phyloP scores from a whole-genome alignment of 2,797 vertebrate genomes.

The Gymnodraco acuticeps region DNA sequence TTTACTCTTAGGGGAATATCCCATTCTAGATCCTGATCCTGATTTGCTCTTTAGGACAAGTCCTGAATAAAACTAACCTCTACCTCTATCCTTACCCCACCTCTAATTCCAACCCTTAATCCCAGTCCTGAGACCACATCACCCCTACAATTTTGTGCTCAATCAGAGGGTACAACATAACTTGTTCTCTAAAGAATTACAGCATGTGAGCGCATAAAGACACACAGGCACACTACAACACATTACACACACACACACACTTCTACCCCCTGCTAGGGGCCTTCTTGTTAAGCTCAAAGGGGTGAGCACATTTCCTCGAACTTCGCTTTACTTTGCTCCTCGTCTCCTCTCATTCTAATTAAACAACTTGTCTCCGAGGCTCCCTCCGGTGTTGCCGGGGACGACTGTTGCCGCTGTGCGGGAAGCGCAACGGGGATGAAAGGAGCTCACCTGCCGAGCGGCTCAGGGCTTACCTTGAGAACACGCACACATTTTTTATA shows the following conservation, averaged over 20 bases:
- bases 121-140: neutral
- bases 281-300: constrained; percentile 74
- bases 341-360: constrained; percentile 80
- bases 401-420: constrained; percentile 50
- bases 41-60: neutral
- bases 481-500: constrained; percentile 41
- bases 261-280: constrained; percentile 65
- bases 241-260: constrained; percentile 18
- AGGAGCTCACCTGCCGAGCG: constrained; percentile 85
- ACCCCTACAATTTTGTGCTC: neutral
- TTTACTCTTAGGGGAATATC: constrained; percentile 14
- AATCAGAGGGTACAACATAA: constrained; percentile 12
- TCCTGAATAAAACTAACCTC: constrained; percentile 5
- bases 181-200: constrained; percentile 15
- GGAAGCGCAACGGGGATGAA: constrained; percentile 77
- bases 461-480: constrained; percentile 76
- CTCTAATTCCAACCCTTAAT: constrained; percentile 19
- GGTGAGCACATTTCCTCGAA: constrained; percentile 68
- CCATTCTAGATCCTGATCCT: neutral
- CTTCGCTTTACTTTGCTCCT: constrained; percentile 64
- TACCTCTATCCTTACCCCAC: constrained; percentile 4
- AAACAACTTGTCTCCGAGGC: constrained; percentile 75
- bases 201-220: constrained; percentile 26
- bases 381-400: constrained; percentile 71
- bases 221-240: constrained; percentile 12